Base-by-base conservation (phyloP, 2,113 vertebrate species). In the Pleuronectes platessa region DNA sequence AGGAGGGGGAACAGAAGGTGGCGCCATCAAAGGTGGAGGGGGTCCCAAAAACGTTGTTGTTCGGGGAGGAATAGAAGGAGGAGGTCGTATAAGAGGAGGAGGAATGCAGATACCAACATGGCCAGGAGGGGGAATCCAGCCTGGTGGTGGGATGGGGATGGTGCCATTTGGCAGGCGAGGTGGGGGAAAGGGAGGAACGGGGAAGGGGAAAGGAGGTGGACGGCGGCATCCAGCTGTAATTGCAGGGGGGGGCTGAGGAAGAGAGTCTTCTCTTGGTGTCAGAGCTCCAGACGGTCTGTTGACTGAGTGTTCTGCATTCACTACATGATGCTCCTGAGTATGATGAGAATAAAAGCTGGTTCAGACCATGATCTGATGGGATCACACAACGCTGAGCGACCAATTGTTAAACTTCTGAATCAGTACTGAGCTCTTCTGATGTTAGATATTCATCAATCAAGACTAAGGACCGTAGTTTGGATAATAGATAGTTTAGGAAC, bases 241-340 rank as follows among this genome's bases (percentile, higher is more conserved):
- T 26, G 27, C 51, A 64, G 51, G 26, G 7, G 47, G 73, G 71
- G 60, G 61, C 9, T 51, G 49, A 1, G 59, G 62, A n/a, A 61
- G 65, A 55, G 75, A 51, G 11, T 84, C 66, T 23, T 67, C 27
- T 11, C 56, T 31, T 66, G 94, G 92, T 83, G 94, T 94, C 54
- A 94, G 92, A 2, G 93, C 91, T 0, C 88, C 89, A 65, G 93
- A 93, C 84, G 91, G 92, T 91, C 95, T 94, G 0, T 95, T 94
- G 0, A 94, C 93, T 0, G 94, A 95, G 82, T 94, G 93, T 82
- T 95, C 94, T 82, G 96, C 94, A n/a, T 94, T 92, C 1, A 94
- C 93, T 78, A 93, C 94, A 84, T 91, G 92, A 76, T 92, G 94
- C 68, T 92, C 94, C 97, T 98, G 61, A 11, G 55, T 58, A 56